Conservation (phyloP, 2,113 vertebrate genomes). For the Poecilia latipinna region DNA sequence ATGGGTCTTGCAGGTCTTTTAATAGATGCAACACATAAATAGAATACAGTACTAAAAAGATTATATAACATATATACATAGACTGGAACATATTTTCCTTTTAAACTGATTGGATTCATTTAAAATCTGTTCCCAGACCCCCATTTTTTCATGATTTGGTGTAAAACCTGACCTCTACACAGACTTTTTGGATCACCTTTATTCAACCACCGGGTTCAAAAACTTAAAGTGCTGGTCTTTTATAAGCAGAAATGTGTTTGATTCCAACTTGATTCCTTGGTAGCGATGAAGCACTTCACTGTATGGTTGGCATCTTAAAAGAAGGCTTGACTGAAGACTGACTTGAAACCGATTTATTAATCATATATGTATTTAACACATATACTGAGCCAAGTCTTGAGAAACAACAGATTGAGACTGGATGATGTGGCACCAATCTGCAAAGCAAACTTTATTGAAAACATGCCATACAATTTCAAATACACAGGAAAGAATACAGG, state of each 20-base stretch:
- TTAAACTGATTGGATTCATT: background rate
- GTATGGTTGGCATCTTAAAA: background rate
- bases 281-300: background rate
- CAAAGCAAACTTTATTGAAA: slow-evolving; percentile 75
- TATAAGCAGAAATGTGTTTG: background rate
- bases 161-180: background rate
- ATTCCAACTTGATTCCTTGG: slow-evolving; percentile 9
- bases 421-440: slow-evolving; percentile 65
- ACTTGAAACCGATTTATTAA: background rate
- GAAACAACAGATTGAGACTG: slow-evolving; percentile 71
- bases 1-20: background rate
- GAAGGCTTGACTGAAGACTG: background rate
- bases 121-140: background rate
- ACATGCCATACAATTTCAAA: slow-evolving; percentile 64
- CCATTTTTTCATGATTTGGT: background rate
- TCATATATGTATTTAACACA: slow-evolving; percentile 1
- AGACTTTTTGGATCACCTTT: background rate
- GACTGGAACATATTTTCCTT: background rate
- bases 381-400: slow-evolving; percentile 38
- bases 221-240: slow-evolving; percentile 6
- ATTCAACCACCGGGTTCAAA: background rate
- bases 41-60: background rate
- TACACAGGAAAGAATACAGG: slow-evolving; percentile 54
- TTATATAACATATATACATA: background rate
- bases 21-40: background rate